Evolutionary conservation across 2,113 vertebrate genomes (phyloP).

Genomic region (Hymenochirus boettgeri): DNA sequence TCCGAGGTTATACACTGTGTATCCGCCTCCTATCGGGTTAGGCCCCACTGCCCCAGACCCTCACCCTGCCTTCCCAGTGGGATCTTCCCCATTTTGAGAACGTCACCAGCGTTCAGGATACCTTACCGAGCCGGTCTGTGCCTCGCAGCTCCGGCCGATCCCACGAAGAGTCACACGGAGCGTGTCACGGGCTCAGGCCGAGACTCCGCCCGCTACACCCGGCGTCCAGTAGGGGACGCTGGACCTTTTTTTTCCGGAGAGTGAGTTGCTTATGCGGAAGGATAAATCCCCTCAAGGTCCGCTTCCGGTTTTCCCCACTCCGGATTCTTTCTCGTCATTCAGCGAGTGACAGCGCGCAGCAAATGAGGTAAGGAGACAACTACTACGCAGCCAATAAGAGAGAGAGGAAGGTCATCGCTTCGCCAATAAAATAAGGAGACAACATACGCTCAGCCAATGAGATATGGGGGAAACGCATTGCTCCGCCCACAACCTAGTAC

Average conservation of each 20-base stretch:
- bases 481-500: too few species aligned
- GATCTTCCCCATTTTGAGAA: background rate
- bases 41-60: constrained; percentile 7
- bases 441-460: too few species aligned
- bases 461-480: too few species aligned
- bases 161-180: constrained; percentile 36
- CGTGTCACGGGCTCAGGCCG: constrained; percentile 35
- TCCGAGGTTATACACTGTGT: background rate
- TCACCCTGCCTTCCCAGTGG: background rate
- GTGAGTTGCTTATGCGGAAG: background rate
- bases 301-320: too few species aligned
- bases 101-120: fast-evolving
- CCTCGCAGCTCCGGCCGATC: constrained; percentile 30
- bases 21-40: background rate
- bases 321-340: too few species aligned
- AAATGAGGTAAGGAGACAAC: too few species aligned
- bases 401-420: too few species aligned
- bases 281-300: background rate
- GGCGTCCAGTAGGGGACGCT: constrained; percentile 20
- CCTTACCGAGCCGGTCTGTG: constrained; percentile 34
- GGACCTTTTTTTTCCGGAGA: background rate
- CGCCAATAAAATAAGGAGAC: too few species aligned
- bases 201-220: constrained; percentile 27
- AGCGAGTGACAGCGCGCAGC: too few species aligned
- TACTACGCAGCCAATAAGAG: too few species aligned